Evolutionary conservation across 92 coral and sea anemone genomes (phyloP), one percentile per base, ranked within the genome.

Genomic region (Zoanthus gigantus): DNA sequence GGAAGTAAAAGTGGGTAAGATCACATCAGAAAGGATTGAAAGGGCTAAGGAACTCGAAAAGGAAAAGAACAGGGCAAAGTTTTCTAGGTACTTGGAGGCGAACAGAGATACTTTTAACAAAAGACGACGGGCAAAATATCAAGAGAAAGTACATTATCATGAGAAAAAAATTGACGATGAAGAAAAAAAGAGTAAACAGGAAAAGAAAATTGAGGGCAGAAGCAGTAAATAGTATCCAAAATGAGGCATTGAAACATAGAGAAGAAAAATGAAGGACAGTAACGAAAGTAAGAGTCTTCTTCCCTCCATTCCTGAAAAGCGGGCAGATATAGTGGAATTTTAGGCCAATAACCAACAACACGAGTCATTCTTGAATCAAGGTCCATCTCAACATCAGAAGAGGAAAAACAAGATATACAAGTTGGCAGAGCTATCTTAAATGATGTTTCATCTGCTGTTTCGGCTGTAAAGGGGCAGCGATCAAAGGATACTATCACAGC

Each of bases 401-500:
- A 71, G 18, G 83, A 60, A 18, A 44, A 44, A 23, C 76, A 57
- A 83, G 88, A 75, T 78, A 28, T 58, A 61, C 63, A 66, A 23
- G 23, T 78, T 16, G 87, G 68, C 48, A 58, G 42, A 42, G 82
- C 87, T n/a, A 11, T 78, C 9, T 50, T 78, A 30, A 58, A 50
- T 14, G 93, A 90, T 47, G 77, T 83, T 77, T 46, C 85, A n/a
- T 52, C 77, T 72, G 90, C 88, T 17, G 10, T 90, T 45, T 83
- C 48, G 16, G 54, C 18, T 63, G 76, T 77, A 5, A 90, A 90
- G 52, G 11, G 18, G 3, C 77, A 82, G 44, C 68, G 90, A 10
- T 90, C 93, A 1, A 75, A 90, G 17, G 88, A 87, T 37, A 63
- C 90, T 46, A 58, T 83, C n/a, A 65, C 87, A 7, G 88, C 91